These are phyloP conservation scores for Elymnias hypermnestra DNA, from an alignment of 1,140 invertebrate species.

Conservation along the genomic window DNA sequence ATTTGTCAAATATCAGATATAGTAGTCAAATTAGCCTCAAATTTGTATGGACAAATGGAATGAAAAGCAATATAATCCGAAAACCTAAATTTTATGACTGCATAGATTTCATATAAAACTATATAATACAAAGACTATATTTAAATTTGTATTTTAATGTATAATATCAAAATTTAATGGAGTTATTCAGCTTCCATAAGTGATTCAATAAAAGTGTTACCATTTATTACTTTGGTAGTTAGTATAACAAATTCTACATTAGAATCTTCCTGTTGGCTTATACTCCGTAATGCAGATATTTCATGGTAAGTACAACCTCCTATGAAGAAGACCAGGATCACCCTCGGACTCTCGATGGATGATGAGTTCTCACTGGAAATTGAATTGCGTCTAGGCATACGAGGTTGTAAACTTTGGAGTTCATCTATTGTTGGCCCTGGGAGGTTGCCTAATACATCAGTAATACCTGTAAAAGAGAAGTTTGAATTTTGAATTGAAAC, in stretches of 20 bases:
- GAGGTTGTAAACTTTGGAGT: slow-evolving; percentile 72
- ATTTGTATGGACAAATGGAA: too few relatives aligned
- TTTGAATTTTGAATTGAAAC: neutral
- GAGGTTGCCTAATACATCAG: slow-evolving; percentile 78
- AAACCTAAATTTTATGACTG: too few relatives aligned
- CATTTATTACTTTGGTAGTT: slow-evolving; percentile 96
- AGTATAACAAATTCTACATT: slow-evolving; percentile 94
- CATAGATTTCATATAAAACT: too few relatives aligned
- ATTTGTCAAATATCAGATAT: too few relatives aligned
- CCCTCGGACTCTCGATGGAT: slow-evolving; percentile 81
- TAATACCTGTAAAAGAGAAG: slow-evolving; percentile 54
- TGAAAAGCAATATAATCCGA: too few relatives aligned
- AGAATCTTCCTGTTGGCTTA: slow-evolving; percentile 94
- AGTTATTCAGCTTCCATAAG: slow-evolving; percentile 79
- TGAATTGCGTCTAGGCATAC: slow-evolving; percentile 76
- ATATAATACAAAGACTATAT: neutral
- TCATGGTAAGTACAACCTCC: slow-evolving; percentile 98
- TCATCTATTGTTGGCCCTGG: slow-evolving; percentile 79
- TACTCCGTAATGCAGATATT: slow-evolving; percentile 93
- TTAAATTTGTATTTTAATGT: neutral
- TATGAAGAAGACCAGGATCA: slow-evolving; percentile 96
- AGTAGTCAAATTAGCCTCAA: too few relatives aligned
- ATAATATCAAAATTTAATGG: neutral
- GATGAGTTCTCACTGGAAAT: slow-evolving; percentile 81
- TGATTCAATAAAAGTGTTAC: slow-evolving; percentile 88